A percentile compares a stretch with the other conserved stretches of the same genome.
phyloP scores from a whole-genome alignment of 2,888 invertebrate genomes.

The Caenorhabditis afra region DNA sequence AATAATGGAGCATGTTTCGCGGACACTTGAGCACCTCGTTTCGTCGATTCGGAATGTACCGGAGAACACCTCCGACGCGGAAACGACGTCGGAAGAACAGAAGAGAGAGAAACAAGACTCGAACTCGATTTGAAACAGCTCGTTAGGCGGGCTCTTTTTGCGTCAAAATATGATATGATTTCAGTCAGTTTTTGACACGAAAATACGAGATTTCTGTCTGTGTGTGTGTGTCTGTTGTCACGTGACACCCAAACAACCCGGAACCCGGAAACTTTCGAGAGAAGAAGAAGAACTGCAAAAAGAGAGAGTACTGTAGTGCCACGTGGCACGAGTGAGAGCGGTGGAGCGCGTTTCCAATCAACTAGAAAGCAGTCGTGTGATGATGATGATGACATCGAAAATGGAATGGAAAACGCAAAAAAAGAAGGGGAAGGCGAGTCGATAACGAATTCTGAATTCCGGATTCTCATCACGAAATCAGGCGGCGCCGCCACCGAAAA shows the following conservation, averaged over 20 bases:
- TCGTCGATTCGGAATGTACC: no score
- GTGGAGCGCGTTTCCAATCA: no score
- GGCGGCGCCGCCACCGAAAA: neutral
- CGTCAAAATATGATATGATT: neutral
- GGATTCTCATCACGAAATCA: constrained; percentile 49
- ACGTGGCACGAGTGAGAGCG: no score
- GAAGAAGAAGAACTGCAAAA: neutral
- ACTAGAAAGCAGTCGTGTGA: no score
- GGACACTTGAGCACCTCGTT: no score
- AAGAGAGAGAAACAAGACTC: no score
- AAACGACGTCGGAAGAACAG: no score
- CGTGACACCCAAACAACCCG: neutral
- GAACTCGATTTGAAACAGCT: constrained; percentile 29
- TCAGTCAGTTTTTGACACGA: neutral
- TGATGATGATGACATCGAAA: no score
- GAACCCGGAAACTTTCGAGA: neutral
- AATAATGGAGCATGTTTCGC: neutral
- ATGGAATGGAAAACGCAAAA: no score
- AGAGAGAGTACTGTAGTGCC: neutral
- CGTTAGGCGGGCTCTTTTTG: neutral
- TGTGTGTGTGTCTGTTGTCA: neutral
- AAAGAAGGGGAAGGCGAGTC: neutral
- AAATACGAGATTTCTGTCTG: neutral
- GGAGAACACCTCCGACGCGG: no score
- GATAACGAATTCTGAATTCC: constrained; percentile 9